phyloP scores from a whole-genome alignment of 37 sponge, comb jelly and placozoan genomes.

The Beroe ovata region DNA sequence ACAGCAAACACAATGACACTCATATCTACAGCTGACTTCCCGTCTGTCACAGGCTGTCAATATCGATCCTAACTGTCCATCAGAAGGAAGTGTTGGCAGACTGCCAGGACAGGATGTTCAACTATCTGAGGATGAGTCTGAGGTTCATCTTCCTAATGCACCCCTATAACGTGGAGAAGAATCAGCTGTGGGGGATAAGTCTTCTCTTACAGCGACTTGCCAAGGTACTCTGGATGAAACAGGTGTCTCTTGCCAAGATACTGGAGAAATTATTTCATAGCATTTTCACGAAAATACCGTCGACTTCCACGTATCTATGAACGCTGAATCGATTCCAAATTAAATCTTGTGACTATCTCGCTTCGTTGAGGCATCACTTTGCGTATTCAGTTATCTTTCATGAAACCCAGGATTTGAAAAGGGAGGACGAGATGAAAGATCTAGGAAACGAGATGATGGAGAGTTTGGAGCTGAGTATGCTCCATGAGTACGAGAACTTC shows the following conservation, averaged over 20 bases:
- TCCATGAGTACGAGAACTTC: slow-evolving; percentile 1
- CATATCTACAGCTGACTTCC: too few species aligned
- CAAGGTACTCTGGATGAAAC: too few species aligned
- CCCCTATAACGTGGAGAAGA: not conserved
- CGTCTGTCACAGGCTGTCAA: not conserved
- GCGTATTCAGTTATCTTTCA: too few species aligned
- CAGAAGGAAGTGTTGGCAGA: not conserved
- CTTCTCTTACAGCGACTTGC: slow-evolving; percentile 9
- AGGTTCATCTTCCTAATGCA: not conserved
- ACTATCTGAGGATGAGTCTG: slow-evolving; percentile 2
- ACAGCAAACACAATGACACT: too few species aligned
- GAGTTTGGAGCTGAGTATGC: not conserved
- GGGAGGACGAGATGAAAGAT: not conserved
- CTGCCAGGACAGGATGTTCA: not conserved
- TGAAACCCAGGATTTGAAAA: slow-evolving; percentile 8
- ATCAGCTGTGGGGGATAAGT: slow-evolving; percentile 12
- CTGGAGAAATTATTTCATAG: not conserved
- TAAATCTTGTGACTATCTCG: too few species aligned
- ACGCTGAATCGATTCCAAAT: too few species aligned
- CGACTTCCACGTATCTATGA: too few species aligned
- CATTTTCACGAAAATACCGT: not conserved
- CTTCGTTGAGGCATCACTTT: too few species aligned
- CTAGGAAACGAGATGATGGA: not conserved
- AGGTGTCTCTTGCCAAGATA: not conserved
- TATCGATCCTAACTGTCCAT: not conserved